These are phyloP conservation scores for Ovis canadensis DNA, from an alignment of 2,113 vertebrate genomes.

Conservation along the genomic window DNA sequence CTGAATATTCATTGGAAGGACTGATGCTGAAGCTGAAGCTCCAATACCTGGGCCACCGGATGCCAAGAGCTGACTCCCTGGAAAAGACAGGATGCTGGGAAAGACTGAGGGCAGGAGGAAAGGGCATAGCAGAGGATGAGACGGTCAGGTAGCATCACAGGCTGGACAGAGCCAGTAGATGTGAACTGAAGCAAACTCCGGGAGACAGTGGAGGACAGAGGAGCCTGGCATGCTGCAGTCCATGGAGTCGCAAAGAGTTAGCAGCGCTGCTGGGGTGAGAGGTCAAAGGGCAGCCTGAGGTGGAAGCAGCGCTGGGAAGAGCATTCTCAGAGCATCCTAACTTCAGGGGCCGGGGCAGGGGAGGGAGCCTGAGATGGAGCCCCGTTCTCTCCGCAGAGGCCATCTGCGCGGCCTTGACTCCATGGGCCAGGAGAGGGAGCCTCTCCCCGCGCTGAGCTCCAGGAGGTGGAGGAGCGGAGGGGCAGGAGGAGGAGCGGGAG, in stretches of 20 bases:
- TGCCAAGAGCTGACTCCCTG: background rate
- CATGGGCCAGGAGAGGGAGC: background rate
- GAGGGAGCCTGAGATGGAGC: too few species aligned
- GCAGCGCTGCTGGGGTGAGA: background rate
- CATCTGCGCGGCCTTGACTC: background rate
- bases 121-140: background rate
- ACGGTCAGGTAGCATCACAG: background rate
- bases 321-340: too few species aligned
- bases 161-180: background rate
- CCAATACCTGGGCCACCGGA: background rate
- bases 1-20: background rate
- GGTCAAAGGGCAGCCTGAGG: background rate
- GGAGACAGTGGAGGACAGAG: background rate
- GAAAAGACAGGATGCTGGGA: background rate
- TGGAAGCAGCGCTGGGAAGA: background rate
- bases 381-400: background rate
- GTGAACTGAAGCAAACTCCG: background rate
- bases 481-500: rapidly evolving
- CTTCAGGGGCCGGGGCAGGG: background rate
- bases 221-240: background rate
- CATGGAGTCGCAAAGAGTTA: background rate
- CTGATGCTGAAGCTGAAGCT: background rate
- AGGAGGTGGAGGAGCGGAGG: rapidly evolving
- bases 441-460: background rate
- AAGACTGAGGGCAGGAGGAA: background rate